A percentile compares a stretch with the other conserved stretches of the same genome.
Conservation (phyloP, 2,113 vertebrate genomes). For the Aphyosemion australe region DNA sequence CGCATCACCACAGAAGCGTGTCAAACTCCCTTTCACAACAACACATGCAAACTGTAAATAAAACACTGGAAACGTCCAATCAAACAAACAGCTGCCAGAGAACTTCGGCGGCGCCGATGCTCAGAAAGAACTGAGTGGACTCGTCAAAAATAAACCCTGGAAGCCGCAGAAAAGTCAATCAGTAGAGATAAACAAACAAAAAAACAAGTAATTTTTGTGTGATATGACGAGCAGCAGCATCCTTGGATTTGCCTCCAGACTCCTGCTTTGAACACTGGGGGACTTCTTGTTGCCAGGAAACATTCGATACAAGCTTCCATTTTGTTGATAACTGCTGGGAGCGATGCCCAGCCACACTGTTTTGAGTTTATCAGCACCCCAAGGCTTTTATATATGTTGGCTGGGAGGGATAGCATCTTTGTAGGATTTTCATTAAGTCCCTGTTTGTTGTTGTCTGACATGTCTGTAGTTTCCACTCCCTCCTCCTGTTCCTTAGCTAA, state of each 20-base stretch:
- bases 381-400: conserved; percentile 40
- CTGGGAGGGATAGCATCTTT: conserved; percentile 41
- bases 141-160: conserved; percentile 39
- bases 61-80: conserved; percentile 69
- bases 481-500: neutral
- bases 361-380: conserved; percentile 50
- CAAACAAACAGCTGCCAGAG: conserved; percentile 75
- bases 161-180: conserved; percentile 32
- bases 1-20: conserved; percentile 49
- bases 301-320: conserved; percentile 58
- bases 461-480: neutral
- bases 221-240: conserved; percentile 24
- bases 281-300: conserved; percentile 54
- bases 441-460: conserved; percentile 34
- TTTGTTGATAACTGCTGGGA: conserved; percentile 62
- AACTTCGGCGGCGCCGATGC: conserved; percentile 50
- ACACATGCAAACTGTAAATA: conserved; percentile 61
- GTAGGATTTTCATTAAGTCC: conserved; percentile 43
- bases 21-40: conserved; percentile 62
- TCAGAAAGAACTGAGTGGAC: conserved; percentile 49
- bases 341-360: conserved; percentile 45
- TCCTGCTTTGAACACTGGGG: conserved; percentile 33
- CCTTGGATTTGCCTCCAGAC: conserved; percentile 43
- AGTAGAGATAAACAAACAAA: conserved; percentile 19
- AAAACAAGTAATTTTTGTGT: neutral